phyloP scores from a whole-genome alignment of 2,113 vertebrate species.

The Siphamia tubifer region DNA sequence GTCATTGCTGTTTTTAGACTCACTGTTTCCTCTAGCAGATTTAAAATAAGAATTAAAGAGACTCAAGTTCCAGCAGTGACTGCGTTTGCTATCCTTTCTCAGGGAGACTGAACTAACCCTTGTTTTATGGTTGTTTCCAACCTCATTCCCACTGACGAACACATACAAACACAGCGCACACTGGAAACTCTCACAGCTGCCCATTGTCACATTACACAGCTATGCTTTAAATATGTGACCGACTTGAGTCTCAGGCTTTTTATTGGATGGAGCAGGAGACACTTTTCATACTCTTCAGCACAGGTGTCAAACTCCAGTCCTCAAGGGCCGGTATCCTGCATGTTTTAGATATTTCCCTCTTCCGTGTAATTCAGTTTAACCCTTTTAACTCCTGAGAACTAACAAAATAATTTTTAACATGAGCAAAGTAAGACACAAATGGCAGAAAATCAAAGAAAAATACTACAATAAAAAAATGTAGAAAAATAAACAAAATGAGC shows the following conservation, averaged over 20 bases:
- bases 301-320: too few relatives aligned
- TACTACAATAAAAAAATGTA: too few relatives aligned
- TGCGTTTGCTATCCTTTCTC: slow-evolving; percentile 31
- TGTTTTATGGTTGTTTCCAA: slow-evolving; percentile 51
- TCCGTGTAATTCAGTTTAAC: too few relatives aligned
- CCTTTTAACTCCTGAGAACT: too few relatives aligned
- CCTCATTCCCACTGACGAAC: slow-evolving; percentile 32
- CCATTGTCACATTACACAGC: slow-evolving; percentile 5
- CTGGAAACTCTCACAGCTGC: slow-evolving; percentile 21
- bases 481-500: too few relatives aligned
- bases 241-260: background rate
- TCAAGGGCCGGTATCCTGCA: too few relatives aligned
- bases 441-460: too few relatives aligned
- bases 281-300: too few relatives aligned
- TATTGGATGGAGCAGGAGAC: background rate
- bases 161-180: slow-evolving; percentile 9
- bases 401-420: too few relatives aligned
- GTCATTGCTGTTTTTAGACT: background rate
- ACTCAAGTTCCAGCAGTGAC: background rate
- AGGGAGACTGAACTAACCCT: slow-evolving; percentile 8
- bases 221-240: slow-evolving; percentile 2
- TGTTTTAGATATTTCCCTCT: too few relatives aligned
- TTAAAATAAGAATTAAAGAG: slow-evolving; percentile 9
- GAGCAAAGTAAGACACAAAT: too few relatives aligned
- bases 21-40: background rate